phyloP scores from a whole-genome alignment of 2,797 vertebrate species.

The Sandelia bainsii region DNA sequence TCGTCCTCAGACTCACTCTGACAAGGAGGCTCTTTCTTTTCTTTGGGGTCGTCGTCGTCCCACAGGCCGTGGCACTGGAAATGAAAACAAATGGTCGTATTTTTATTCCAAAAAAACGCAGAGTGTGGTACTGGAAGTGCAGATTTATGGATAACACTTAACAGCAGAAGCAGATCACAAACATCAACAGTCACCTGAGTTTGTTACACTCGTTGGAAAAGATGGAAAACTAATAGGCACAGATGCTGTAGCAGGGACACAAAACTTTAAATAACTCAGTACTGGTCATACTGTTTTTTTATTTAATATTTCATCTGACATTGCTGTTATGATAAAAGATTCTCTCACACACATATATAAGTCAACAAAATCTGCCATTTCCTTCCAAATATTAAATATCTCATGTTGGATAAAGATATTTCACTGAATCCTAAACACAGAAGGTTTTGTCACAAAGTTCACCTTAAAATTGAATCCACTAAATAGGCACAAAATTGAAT shows the following conservation, averaged over 20 bases:
- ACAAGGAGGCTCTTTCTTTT: slow-evolving; percentile 66
- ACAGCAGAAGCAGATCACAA: neutral
- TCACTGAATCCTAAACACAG: neutral
- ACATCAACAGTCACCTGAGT: neutral
- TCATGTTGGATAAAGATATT: neutral
- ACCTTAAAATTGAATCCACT: too few relatives aligned
- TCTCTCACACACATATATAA: neutral
- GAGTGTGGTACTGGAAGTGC: neutral
- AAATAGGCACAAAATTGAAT: too few relatives aligned
- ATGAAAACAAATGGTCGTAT: neutral
- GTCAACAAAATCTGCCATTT: neutral
- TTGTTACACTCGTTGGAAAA: slow-evolving; percentile 10
- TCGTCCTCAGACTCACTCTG: slow-evolving; percentile 90
- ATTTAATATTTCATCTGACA: too few relatives aligned
- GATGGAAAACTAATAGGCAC: neutral
- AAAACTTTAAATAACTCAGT: neutral
- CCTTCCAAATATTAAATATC: neutral
- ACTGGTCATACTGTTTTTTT: neutral
- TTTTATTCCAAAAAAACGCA: neutral
- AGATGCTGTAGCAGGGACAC: neutral
- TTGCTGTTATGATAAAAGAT: too few relatives aligned
- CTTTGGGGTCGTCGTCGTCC: slow-evolving; percentile 91
- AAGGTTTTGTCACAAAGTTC: too few relatives aligned
- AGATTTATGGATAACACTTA: neutral
- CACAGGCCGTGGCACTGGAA: slow-evolving; percentile 95